Evolutionary conservation across 2,888 invertebrate genomes (phyloP), one percentile per base, ranked within the genome.

Genomic region (Notodonta dromedarius): DNA sequence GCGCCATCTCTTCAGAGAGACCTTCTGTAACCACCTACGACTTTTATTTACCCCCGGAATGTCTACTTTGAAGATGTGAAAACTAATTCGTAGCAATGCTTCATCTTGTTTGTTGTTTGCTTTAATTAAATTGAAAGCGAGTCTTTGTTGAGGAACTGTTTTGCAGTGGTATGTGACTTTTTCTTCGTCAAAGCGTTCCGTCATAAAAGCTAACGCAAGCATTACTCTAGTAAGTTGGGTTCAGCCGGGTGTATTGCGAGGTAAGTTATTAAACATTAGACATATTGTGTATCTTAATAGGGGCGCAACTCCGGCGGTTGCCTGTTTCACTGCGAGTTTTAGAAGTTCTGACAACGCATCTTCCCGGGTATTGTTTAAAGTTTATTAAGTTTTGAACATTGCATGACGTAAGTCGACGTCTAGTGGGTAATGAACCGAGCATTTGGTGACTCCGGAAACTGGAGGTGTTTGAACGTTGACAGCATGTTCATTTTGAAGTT

Each of bases 281-380:
- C 81, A 85, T 83, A 86, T 84, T 88, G 83, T 88, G 83, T 84
- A 85, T 86, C 80, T 84, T 90, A 90, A 90, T 88, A 87, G 86
- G 85, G 79, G 78, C 76, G 78, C 78, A 88, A 86, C 83, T 88
- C 86, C 73, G 78, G 67, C 78, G 77, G 86, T 84, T 85, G 82
- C 79, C 81, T 85, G 88, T 87, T 89, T 84, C 85, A 85, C 85
- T 84, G 82, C 70, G 79, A 87, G 86, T 87, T 89, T 79, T 80
- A 76, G 77, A 89, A 91, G 80, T 90, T 91, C 89, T 89, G 92
- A 91, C 90, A 90, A 88, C 89, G 87, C 87, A 89, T 91, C 89
- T 89, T 87, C 86, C 77, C 78, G 81, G 79, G 85, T 88, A 89
- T 90, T 92, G 90, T 92, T 90, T 88, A 87, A 91, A 92, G 88